Evolutionary conservation across 1,140 invertebrate species (phyloP).

Genomic region (Orchestia grillus): DNA sequence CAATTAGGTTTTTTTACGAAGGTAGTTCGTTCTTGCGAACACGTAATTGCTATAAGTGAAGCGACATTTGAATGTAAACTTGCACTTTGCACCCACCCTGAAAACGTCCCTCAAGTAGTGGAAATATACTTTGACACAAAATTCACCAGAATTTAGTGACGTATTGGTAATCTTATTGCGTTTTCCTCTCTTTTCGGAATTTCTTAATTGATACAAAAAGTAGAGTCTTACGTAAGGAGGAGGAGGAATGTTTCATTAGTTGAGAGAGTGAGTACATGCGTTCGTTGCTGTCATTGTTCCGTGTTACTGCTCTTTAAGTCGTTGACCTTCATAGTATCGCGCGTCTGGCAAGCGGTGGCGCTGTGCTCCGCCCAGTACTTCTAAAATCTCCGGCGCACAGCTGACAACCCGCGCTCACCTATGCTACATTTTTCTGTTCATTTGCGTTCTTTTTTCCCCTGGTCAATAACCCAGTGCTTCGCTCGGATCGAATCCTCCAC

Average conservation of each 20-base stretch:
- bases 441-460: not conserved
- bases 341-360: not conserved
- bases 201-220: not conserved
- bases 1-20: too few relatives aligned
- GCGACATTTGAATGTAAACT: too few relatives aligned
- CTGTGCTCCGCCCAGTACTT: not conserved
- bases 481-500: not conserved
- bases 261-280: not conserved
- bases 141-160: not conserved
- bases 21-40: too few relatives aligned
- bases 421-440: not conserved
- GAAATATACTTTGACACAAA: not conserved
- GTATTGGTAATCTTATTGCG: not conserved
- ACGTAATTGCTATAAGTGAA: too few relatives aligned
- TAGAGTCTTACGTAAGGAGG: not conserved
- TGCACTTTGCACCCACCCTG: not conserved
- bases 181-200: not conserved
- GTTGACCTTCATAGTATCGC: conserved; percentile 36
- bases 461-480: not conserved
- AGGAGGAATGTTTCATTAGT: not conserved
- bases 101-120: not conserved
- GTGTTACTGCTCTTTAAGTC: conserved; percentile 23
- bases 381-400: not conserved
- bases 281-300: not conserved
- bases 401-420: conserved; percentile 28